Evolutionary conservation across 2,797 vertebrate species (phyloP), one percentile per base, ranked within the genome.

Genomic region (Spea hammondii): DNA sequence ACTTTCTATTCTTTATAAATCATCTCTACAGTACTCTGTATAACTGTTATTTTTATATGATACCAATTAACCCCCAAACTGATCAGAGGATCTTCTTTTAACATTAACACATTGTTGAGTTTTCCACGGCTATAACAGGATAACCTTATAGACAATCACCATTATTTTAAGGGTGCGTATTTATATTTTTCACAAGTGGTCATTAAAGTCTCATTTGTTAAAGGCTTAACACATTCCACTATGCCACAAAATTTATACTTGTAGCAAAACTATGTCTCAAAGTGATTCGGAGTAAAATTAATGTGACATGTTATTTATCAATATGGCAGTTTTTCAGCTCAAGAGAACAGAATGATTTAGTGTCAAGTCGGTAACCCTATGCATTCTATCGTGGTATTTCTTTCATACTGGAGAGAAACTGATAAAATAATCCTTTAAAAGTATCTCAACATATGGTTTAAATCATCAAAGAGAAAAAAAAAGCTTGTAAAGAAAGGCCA

Each of bases 181-280:
- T 88, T 86, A 85, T 88, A 83, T 77, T 85, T 85, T 86, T 84
- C 80, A 78, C 60, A 83, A 85, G 76, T 8, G 0, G 74, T 88
- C 84, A 88, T 89, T 88, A 89, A 90, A 88, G 80, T 87, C 84
- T 86, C 86, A 87, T 88, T 91, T 89, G 85, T 89, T 88, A 88
- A 84, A 80, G 79, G 83, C 85, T 88, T 89, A 88, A 86, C 87
- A 85, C 87, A 87, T 87, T 89, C 86, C 85, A 86, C 86, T 86
- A 86, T 84, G 84, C 85, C 88, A 85, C 79, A 89, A 85, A 88
- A 90, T 87, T 87, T 89, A 86, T 88, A 87, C 85, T 89, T 86
- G 74, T 10, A 86, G 79, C 82, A 83, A 86, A 88, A 86, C 74
- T 78, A 85, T 85, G 85, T 87, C 88, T 89, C 87, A 65, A 85